phyloP scores from a whole-genome alignment of 2,888 invertebrate species.

The Rhagonycha fulva region DNA sequence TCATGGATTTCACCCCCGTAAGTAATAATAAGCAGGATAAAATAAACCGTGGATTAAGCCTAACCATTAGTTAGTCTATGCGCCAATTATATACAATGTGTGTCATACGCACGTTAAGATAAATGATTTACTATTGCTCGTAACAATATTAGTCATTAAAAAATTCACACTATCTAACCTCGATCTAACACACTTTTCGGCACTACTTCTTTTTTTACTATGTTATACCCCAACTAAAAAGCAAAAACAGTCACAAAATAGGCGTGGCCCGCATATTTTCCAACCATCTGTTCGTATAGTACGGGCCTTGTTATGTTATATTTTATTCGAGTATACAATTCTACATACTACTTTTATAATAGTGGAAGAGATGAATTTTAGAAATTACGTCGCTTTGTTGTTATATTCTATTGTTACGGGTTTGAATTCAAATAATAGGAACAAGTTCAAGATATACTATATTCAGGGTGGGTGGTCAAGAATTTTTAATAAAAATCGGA shows the following conservation, averaged over 20 bases:
- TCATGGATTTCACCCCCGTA: background rate
- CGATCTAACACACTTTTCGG: conserved; percentile 7
- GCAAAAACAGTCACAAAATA: conserved; percentile 30
- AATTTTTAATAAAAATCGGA: conserved; percentile 26
- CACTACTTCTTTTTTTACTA: conserved; percentile 6
- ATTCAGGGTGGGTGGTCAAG: conserved; percentile 25
- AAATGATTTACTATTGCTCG: conserved; percentile 14
- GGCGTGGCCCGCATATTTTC: conserved; percentile 35
- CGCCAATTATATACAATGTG: conserved; percentile 1
- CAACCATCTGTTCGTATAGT: conserved; percentile 32
- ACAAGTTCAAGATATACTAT: conserved; percentile 17
- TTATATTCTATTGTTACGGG: conserved; percentile 20
- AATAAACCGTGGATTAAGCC: conserved; percentile 1
- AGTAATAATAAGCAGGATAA: background rate
- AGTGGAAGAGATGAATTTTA: conserved; percentile 22
- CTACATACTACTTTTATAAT: background rate
- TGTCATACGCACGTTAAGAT: conserved; percentile 17
- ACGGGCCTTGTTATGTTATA: conserved; percentile 12
- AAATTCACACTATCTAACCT: conserved; percentile 17
- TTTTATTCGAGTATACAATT: background rate
- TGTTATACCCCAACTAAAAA: conserved; percentile 21
- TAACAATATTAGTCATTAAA: conserved; percentile 19
- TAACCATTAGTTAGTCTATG: background rate
- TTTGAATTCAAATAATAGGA: conserved; percentile 16
- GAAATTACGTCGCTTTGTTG: conserved; percentile 29